phyloP scores from a whole-genome alignment of 2,113 vertebrate species.

The pig (Sus scrofa) region DNA sequence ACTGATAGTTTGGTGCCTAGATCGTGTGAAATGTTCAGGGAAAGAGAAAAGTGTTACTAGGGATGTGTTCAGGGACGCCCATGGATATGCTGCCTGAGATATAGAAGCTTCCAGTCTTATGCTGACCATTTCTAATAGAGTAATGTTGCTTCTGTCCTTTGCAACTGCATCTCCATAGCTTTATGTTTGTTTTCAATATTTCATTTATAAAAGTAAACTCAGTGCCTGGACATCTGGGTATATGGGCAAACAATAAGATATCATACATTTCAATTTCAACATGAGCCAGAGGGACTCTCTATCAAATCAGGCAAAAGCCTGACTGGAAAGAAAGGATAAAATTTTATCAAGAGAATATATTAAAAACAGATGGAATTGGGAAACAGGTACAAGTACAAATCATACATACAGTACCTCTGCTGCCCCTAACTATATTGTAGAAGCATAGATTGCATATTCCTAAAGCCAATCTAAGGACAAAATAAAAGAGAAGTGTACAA shows the following conservation, averaged over 20 bases:
- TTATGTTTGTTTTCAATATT: slow-evolving; percentile 81
- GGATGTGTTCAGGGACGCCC: not conserved
- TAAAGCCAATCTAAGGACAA: slow-evolving; percentile 62
- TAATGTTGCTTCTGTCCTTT: slow-evolving; percentile 42
- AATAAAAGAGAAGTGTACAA: slow-evolving; percentile 43
- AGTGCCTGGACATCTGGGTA: slow-evolving; percentile 75
- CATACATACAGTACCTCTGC: slow-evolving; percentile 17
- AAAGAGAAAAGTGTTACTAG: slow-evolving; percentile 1
- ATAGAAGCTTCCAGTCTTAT: not conserved
- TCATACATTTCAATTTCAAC: slow-evolving; percentile 83
- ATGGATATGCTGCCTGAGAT: slow-evolving; percentile 22
- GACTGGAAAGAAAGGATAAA: slow-evolving; percentile 79
- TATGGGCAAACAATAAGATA: slow-evolving; percentile 81
- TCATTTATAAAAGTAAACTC: slow-evolving; percentile 84
- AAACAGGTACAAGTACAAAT: slow-evolving; percentile 75
- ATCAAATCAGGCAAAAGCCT: slow-evolving; percentile 79
- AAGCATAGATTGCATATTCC: slow-evolving; percentile 43
- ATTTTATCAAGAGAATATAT: slow-evolving; percentile 83
- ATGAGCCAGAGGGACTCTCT: slow-evolving; percentile 75
- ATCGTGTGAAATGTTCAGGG: not conserved
- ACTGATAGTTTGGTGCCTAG: not conserved
- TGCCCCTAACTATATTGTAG: slow-evolving; percentile 48
- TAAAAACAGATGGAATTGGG: slow-evolving; percentile 80
- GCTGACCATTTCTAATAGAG: slow-evolving; percentile 69
- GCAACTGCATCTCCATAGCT: slow-evolving; percentile 46